Evolutionary conservation across 1,140 invertebrate species (phyloP).

Genomic region (Drosophila oshimai): DNA sequence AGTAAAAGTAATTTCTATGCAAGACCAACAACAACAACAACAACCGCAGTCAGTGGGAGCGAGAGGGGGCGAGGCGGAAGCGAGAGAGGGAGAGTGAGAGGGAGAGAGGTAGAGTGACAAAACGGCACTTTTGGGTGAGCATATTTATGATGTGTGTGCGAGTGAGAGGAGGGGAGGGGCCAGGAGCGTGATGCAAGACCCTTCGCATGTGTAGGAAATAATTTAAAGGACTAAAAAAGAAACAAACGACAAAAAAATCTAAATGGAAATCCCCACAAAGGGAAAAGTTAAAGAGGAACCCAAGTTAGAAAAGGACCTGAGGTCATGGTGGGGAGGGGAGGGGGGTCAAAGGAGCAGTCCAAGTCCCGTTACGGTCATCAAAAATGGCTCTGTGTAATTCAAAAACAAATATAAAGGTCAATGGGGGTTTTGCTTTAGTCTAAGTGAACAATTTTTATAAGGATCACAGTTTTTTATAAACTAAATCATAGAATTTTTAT

Average conservation of each 20-base stretch:
- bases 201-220: conserved; percentile 36
- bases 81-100: neutral
- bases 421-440: too few species aligned
- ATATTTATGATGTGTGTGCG: conserved; percentile 66
- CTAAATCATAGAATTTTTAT: too few species aligned
- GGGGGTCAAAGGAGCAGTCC: neutral
- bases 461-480: too few species aligned
- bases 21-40: conserved; percentile 12
- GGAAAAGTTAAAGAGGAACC: neutral
- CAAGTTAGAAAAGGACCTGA: neutral
- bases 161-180: neutral
- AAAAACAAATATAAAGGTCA: too few species aligned
- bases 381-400: neutral
- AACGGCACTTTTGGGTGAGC: conserved; percentile 58
- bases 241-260: conserved; percentile 29
- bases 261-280: conserved; percentile 17
- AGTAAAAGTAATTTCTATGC: conserved; percentile 65
- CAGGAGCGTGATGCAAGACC: neutral
- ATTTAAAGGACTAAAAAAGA: conserved; percentile 40
- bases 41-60: neutral
- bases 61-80: neutral
- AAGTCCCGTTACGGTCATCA: conserved; percentile 6
- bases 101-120: conserved; percentile 28
- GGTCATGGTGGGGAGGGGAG: too few species aligned
- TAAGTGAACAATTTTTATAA: too few species aligned